Conservation (phyloP, 2,113 vertebrate genomes). For the Atractosteus spatula region DNA sequence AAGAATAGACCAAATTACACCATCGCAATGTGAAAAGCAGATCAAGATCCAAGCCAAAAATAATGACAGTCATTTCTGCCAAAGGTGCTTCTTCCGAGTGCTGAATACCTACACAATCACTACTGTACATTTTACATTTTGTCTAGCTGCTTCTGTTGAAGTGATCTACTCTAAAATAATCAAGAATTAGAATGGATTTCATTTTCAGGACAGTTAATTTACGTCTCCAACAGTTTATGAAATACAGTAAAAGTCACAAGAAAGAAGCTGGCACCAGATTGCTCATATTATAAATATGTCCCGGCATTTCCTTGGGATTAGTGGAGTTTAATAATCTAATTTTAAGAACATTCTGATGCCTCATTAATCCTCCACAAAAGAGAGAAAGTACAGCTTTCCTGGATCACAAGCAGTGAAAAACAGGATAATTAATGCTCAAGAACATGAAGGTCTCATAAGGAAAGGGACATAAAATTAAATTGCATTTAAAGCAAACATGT, state of each 20-base stretch:
- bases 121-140: too few species aligned
- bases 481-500: constrained; percentile 1
- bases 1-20: too few species aligned
- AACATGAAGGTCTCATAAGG: not conserved
- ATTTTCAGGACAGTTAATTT: constrained; percentile 7
- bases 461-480: constrained; percentile 25
- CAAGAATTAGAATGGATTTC: constrained; percentile 34
- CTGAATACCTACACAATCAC: too few species aligned
- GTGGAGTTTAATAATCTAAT: constrained; percentile 38
- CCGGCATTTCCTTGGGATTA: constrained; percentile 58
- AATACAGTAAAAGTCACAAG: constrained; percentile 24
- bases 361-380: constrained; percentile 37
- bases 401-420: constrained; percentile 2
- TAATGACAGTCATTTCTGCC: too few species aligned
- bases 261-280: constrained; percentile 13
- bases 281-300: constrained; percentile 31
- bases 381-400: constrained; percentile 18
- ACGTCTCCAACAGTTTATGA: constrained; percentile 20
- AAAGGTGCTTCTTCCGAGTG: too few species aligned
- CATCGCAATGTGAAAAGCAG: too few species aligned
- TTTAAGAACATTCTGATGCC: constrained; percentile 38
- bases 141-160: too few species aligned
- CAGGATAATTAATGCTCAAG: constrained; percentile 2
- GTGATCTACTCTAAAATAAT: constrained; percentile 29
- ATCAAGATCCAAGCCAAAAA: too few species aligned